phyloP scores from a whole-genome alignment of 2,797 vertebrate genomes.

The Saxicola maurus region DNA sequence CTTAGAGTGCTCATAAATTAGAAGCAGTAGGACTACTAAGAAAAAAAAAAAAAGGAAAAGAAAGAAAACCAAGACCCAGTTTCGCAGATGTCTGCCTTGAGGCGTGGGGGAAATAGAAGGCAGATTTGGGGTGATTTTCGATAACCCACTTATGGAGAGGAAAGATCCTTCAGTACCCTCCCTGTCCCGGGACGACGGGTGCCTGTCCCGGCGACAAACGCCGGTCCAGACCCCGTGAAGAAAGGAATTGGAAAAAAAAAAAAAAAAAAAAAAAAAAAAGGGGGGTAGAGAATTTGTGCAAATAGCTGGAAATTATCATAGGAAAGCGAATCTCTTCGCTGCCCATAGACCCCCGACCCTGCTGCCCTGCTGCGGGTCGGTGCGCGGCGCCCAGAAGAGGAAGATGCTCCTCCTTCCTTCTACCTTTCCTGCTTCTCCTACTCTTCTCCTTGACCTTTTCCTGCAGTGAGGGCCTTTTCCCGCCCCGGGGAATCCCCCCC shows the following conservation, averaged over 20 bases:
- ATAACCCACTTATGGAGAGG: neutral
- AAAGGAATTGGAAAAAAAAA: neutral
- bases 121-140: neutral
- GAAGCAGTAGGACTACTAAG: neutral
- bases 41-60: neutral
- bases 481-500: no score
- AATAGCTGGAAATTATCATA: neutral
- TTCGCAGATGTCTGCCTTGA: neutral
- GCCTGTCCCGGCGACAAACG: neutral
- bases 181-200: neutral
- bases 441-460: neutral
- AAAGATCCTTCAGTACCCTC: neutral
- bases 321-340: neutral
- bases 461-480: neutral
- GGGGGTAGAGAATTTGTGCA: fast-evolving
- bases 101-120: neutral
- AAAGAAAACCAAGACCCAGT: neutral
- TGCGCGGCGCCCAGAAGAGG: neutral
- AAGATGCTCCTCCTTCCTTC: neutral
- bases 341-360: neutral
- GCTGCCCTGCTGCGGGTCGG: neutral
- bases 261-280: no score
- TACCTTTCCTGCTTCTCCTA: neutral
- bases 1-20: conserved; percentile 56
- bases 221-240: fast-evolving